Evolutionary conservation across 2,797 vertebrate genomes (phyloP), one percentile per base, ranked within the genome.

Genomic region (Morus bassanus): DNA sequence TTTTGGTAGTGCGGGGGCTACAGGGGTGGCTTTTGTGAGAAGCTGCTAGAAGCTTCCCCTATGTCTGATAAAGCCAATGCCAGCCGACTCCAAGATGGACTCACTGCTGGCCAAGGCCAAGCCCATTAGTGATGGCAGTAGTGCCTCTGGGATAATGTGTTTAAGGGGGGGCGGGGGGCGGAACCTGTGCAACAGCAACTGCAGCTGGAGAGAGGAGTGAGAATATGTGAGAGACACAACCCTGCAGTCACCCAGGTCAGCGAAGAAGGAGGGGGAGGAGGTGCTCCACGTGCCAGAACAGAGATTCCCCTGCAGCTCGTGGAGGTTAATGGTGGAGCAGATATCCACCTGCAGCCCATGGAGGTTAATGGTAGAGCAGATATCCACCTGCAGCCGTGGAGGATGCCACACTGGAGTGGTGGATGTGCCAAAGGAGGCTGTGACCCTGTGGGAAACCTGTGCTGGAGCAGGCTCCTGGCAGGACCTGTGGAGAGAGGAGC

Each of bases 41-140:
- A 59, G 14, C 3, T 24, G 57, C n/a, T 9, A 59, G 57, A 59
- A 27, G 35, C n/a, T 60, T 60, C 57, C 57, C 24, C 24, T 7
- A 18, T 27, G n/a, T 60, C 57, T 2, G 7, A 37, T 4, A 27
- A 24, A 37, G 35, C 57, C 57, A 60, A 60, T 18, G n/a, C 57
- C 57, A 37, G 10, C n/a, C 4, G 7, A 23, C 57, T 60, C 15
- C 15, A 35, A 27, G 35, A 37, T 4, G 8, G 57, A 60, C 35
- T 10, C 1, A 3, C 24, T 2, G 2, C n/a, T 25, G n/a, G 57
- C 57, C 57, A 37, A 37, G 24, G 24, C 24, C 2, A 3, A 35
- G n/a, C 23, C 57, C 35, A 37, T 17, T 15, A 37, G n/a, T 7
- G 7, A 60, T 2, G 1, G n/a, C 37, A 23, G 57, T 60, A 37